phyloP scores from a whole-genome alignment of 2,888 invertebrate species.

The Vannuccia rotundouncinata region DNA sequence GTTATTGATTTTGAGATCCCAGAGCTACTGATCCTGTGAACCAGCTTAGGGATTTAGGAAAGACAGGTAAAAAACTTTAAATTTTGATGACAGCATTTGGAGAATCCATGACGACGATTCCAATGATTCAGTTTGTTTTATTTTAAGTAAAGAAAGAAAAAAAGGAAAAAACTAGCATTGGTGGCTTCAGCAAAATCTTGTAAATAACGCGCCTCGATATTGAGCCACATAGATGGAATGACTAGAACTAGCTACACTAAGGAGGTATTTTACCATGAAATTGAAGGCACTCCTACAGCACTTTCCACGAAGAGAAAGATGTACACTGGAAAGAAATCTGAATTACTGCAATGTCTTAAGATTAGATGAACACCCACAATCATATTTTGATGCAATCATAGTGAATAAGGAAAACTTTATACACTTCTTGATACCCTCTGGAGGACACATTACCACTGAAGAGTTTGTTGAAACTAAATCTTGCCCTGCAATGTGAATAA shows the following conservation, averaged over 20 bases:
- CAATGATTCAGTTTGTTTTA: neutral
- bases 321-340: slow-evolving; percentile 10
- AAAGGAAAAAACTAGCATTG: slow-evolving; percentile 12
- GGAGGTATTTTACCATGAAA: slow-evolving; percentile 17
- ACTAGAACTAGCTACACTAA: neutral
- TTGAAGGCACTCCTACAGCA: slow-evolving; percentile 16
- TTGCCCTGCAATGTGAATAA: too few relatives aligned
- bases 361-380: neutral
- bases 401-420: slow-evolving; percentile 3
- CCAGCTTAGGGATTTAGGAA: neutral
- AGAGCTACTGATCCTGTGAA: slow-evolving; percentile 14
- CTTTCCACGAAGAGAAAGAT: neutral
- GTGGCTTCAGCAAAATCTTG: neutral
- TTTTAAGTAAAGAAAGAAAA: slow-evolving; percentile 13
- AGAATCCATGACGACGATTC: neutral
- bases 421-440: slow-evolving; percentile 16
- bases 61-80: slow-evolving; percentile 2
- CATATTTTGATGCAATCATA: slow-evolving; percentile 4
- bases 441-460: neutral
- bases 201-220: neutral
- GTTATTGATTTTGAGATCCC: slow-evolving; percentile 13
- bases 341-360: neutral
- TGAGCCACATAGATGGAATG: slow-evolving; percentile 3
- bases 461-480: slow-evolving; percentile 19
- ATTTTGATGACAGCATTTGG: slow-evolving; percentile 5